phyloP scores from a whole-genome alignment of 2,797 vertebrate species.

The Acipenser oxyrinchus region DNA sequence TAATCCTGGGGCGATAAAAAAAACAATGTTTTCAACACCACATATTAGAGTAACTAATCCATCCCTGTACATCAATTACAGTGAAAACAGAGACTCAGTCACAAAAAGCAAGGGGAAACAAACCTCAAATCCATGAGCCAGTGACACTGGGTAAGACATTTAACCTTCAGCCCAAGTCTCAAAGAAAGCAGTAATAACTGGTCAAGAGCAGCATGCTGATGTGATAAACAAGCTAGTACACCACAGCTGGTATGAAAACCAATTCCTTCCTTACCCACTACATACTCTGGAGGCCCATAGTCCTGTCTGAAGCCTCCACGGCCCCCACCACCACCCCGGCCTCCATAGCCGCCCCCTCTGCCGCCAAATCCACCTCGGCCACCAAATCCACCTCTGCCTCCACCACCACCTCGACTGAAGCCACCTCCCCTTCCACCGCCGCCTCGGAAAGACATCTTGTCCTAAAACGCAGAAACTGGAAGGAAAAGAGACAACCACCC shows the following conservation, averaged over 20 bases:
- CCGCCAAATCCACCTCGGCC: constrained; percentile 12
- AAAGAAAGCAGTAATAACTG: no score
- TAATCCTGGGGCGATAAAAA: constrained; percentile 54
- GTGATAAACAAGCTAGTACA: background rate
- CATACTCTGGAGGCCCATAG: constrained; percentile 84
- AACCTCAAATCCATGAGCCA: no score
- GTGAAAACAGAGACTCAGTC: no score
- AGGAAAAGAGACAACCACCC: no score
- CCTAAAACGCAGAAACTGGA: no score
- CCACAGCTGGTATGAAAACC: background rate
- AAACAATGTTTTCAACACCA: constrained; percentile 11
- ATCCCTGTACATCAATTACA: no score
- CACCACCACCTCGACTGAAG: constrained; percentile 40
- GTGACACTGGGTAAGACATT: no score
- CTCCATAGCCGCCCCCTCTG: constrained; percentile 32
- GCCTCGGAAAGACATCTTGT: constrained; percentile 71
- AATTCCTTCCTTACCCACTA: constrained; percentile 70
- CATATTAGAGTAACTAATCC: no score
- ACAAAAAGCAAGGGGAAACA: background rate
- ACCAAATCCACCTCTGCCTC: constrained; percentile 24
- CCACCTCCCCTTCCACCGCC: constrained; percentile 52
- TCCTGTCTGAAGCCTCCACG: constrained; percentile 82
- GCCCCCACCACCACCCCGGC: constrained; percentile 63
- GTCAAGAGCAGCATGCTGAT: background rate
- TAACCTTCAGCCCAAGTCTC: no score